These are phyloP conservation scores for Rhynchopsitta pachyrhyncha DNA, from an alignment of 2,113 vertebrate genomes.

Conservation along the genomic window DNA sequence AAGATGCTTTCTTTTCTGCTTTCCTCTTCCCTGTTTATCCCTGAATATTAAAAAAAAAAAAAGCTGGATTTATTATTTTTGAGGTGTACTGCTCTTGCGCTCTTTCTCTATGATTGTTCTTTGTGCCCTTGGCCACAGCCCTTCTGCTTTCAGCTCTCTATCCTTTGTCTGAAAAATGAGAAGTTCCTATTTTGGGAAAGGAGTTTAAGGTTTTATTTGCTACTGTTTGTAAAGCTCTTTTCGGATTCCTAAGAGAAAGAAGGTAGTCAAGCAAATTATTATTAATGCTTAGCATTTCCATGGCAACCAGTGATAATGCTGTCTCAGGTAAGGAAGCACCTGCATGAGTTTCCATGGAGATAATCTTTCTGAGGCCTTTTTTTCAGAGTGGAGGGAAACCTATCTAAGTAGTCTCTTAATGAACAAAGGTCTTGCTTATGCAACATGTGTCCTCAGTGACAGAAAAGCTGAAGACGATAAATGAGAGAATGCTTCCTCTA, in stretches of 20 bases:
- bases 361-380: constrained; percentile 15
- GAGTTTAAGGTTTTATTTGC: neutral
- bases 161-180: neutral
- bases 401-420: neutral
- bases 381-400: neutral
- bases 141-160: neutral
- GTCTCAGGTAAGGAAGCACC: constrained; percentile 20
- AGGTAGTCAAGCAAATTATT: neutral
- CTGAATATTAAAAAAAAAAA: neutral
- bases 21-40: neutral
- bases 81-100: neutral
- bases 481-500: neutral
- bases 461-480: neutral
- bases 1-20: neutral
- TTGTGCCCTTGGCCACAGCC: neutral
- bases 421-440: constrained; percentile 10
- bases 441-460: neutral
- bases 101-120: neutral
- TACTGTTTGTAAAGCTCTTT: neutral
- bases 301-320: neutral
- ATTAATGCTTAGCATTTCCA: neutral
- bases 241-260: neutral
- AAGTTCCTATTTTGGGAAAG: neutral
- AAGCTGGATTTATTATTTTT: neutral
- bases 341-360: constrained; percentile 48